A percentile compares a stretch with the other conserved stretches of the same genome.
Conservation (phyloP, 2,113 vertebrate species). For the Siphamia tubifer region DNA sequence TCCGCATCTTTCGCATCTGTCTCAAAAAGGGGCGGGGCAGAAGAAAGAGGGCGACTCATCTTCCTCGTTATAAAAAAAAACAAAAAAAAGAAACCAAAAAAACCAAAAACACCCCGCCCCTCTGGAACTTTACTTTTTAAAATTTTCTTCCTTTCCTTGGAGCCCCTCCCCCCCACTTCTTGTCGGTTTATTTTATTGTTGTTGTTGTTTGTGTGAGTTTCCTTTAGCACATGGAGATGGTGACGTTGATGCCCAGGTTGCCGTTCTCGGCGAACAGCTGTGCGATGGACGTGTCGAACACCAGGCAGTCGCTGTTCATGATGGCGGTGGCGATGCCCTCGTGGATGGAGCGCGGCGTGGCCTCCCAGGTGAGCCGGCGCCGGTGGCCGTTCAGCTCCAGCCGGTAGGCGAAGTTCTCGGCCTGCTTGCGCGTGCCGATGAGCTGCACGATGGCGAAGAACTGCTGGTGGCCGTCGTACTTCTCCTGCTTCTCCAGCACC, state of each 20-base stretch:
- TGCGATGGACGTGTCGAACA: conserved; percentile 99
- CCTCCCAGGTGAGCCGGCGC: conserved; percentile 98
- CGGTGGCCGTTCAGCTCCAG: conserved; percentile 98
- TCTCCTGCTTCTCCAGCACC: conserved; percentile 98
- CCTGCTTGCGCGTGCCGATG: conserved; percentile 98
- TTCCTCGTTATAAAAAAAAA: too few species aligned
- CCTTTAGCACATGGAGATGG: conserved; percentile 99
- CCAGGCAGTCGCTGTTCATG: conserved; percentile 99
- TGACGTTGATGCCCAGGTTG: conserved; percentile 99
- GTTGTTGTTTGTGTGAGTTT: too few species aligned
- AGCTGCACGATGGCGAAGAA: conserved; percentile 99
- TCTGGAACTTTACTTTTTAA: conserved; percentile 19
- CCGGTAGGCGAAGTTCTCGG: conserved; percentile 97
- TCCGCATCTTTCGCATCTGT: conserved; percentile 40
- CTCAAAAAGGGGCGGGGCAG: conserved; percentile 41
- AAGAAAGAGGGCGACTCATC: conserved; percentile 21
- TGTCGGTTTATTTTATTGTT: too few species aligned
- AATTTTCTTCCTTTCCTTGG: background rate
- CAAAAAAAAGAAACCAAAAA: too few species aligned
- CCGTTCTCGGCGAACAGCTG: conserved; percentile 99
- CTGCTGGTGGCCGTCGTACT: conserved; percentile 98
- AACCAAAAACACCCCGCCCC: conserved; percentile 38
- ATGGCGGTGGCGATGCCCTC: conserved; percentile 99
- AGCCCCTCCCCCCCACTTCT: too few species aligned
- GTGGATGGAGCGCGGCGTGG: conserved; percentile 96